These are phyloP conservation scores for Leiothrix lutea DNA, from an alignment of 2,113 vertebrate genomes.

Conservation along the genomic window DNA sequence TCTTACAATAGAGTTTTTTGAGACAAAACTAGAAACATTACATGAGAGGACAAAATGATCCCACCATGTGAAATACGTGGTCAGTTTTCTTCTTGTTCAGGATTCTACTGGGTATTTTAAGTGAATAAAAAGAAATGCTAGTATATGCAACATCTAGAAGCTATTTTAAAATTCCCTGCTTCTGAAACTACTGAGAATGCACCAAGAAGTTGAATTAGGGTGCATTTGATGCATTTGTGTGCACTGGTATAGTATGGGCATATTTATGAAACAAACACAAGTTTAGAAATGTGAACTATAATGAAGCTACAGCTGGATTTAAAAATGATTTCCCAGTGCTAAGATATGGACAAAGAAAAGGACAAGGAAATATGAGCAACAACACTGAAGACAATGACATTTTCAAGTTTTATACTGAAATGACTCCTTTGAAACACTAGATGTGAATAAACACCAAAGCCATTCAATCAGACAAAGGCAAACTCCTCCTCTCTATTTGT, in stretches of 20 bases:
- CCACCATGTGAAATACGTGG: background rate
- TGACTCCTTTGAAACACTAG: background rate
- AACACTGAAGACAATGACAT: background rate
- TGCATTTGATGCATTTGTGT: background rate
- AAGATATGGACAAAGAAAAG: background rate
- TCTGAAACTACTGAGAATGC: background rate
- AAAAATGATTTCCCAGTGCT: background rate
- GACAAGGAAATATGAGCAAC: background rate
- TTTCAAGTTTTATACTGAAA: background rate
- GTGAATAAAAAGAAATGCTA: background rate
- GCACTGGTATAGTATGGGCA: background rate
- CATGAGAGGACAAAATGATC: background rate
- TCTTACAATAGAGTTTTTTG: background rate
- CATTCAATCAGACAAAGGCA: background rate
- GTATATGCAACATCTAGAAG: background rate
- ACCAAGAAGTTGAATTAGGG: background rate
- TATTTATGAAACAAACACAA: background rate
- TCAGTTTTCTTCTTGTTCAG: background rate
- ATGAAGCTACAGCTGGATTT: background rate
- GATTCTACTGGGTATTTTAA: background rate
- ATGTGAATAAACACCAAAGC: background rate
- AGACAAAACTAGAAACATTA: background rate
- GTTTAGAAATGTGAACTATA: background rate
- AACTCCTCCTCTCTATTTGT: background rate
- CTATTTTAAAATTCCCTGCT: background rate